These are phyloP conservation scores for Zosterops japonicus DNA, from an alignment of 2,113 vertebrate genomes.

Conservation along the genomic window DNA sequence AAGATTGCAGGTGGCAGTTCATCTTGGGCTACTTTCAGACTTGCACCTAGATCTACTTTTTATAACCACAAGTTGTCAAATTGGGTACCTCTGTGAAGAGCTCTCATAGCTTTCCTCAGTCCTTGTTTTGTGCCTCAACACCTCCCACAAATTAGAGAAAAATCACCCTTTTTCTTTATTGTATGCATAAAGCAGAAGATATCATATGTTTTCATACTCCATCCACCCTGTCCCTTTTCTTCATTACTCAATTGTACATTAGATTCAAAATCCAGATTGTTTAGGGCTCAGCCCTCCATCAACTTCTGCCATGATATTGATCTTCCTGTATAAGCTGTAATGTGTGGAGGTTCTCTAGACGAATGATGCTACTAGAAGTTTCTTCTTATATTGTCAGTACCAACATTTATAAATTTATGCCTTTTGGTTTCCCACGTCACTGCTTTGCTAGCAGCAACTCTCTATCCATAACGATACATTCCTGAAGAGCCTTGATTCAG, in stretches of 20 bases:
- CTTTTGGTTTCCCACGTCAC: background rate
- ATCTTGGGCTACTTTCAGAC: background rate
- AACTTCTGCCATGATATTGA: background rate
- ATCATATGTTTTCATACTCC: background rate
- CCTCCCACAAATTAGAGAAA: background rate
- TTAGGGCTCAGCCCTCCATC: background rate
- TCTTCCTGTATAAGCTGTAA: background rate
- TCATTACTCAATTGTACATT: background rate
- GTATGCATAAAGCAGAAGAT: background rate
- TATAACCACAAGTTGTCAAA: background rate
- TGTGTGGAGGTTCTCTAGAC: background rate
- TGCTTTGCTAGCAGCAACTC: background rate
- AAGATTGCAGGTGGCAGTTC: background rate
- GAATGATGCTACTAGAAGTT: background rate
- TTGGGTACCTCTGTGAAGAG: background rate
- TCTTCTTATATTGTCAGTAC: background rate
- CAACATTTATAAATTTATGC: background rate
- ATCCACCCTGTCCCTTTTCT: background rate
- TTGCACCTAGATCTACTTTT: background rate
- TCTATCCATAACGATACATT: background rate
- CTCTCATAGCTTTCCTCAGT: background rate
- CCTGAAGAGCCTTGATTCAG: background rate
- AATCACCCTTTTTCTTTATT: background rate
- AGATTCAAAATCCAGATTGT: background rate
- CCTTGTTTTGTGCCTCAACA: background rate